Evolutionary conservation across 1,140 invertebrate species (phyloP).

Genomic region (Ruditapes philippinarum): DNA sequence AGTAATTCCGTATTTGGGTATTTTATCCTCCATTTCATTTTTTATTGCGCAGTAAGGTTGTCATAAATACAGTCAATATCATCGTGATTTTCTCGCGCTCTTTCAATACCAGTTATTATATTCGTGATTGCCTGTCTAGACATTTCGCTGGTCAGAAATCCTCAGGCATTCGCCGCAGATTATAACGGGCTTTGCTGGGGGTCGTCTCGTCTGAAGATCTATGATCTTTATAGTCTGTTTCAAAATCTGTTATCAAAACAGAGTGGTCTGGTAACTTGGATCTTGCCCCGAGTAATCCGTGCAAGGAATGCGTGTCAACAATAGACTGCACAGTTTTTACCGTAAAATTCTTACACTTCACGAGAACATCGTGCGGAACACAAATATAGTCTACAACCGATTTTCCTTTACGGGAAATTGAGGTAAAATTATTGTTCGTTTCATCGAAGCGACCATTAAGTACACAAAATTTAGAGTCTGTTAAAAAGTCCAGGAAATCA

Average conservation of each 20-base stretch:
- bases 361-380: constrained; percentile 63
- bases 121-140: constrained; percentile 27
- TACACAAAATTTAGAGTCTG: constrained; percentile 66
- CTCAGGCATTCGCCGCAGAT: not conserved
- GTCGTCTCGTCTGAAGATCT: not conserved
- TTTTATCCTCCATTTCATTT: constrained; percentile 34
- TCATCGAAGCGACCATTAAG: constrained; percentile 56
- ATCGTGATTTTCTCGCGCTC: constrained; percentile 29
- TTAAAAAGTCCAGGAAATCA: constrained; percentile 59
- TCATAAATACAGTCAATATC: constrained; percentile 62
- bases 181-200: constrained; percentile 23
- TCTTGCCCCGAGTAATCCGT: constrained; percentile 51
- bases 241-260: constrained; percentile 9
- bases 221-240: constrained; percentile 5
- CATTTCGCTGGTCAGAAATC: constrained; percentile 27
- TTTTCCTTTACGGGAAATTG: constrained; percentile 46
- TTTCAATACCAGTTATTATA: constrained; percentile 40
- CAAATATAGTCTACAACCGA: constrained; percentile 71
- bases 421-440: constrained; percentile 49
- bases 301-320: constrained; percentile 52
- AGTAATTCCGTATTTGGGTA: not conserved
- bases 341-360: constrained; percentile 37
- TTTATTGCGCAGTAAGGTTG: constrained; percentile 26
- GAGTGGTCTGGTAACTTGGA: constrained; percentile 65
- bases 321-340: constrained; percentile 43